Base-by-base conservation (phyloP, 2,113 vertebrate genomes). In the Oncorhynchus masou region DNA sequence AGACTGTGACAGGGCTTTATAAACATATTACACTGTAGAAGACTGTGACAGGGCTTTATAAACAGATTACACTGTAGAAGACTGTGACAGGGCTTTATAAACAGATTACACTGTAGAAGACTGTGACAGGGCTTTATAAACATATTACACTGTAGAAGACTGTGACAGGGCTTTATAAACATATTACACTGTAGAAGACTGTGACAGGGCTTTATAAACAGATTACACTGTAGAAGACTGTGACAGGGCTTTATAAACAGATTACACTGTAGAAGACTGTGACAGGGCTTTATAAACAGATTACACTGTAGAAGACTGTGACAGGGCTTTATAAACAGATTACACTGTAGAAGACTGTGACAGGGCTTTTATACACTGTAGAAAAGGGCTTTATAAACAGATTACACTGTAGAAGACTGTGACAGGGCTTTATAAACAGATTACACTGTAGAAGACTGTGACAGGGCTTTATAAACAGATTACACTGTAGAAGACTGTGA, bases 121-220 rank as follows among this genome's bases (percentile, higher is more conserved):
- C 68, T 90, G 80, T 86, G 82, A 89, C 84, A 74, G 78, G 2
- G 27, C 27, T 27, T 27, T 27, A 27, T 29, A 29, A 34, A 85
- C 75, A 83, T 75, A 89, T 87, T 88, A 87, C 13, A 51, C 73
- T 20, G 29, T 3, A 3, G 2, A 74, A 51, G 49, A 86, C 68
- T 90, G 80, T 86, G 82, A 89, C 84, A 74, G 78, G 86, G 78
- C 57, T 60, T 80, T 66, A 77, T 76, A 74, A 77, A 80, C 80
- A 77, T 77, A 66, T 68, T 71, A 27, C 15, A 60, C 71, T 22
- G 71, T 85, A 85, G 3, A 4, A 29, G 29, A 29, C 29, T 29
- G 29, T 29, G 3, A 29, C 27, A 27, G 27, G 27, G 27, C 27
- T 27, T 80, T 66, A 77, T 75, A 74, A 77, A 80, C 77, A 79